Evolutionary conservation across 1,140 invertebrate genomes (phyloP).

Genomic region (Helicoverpa zea): DNA sequence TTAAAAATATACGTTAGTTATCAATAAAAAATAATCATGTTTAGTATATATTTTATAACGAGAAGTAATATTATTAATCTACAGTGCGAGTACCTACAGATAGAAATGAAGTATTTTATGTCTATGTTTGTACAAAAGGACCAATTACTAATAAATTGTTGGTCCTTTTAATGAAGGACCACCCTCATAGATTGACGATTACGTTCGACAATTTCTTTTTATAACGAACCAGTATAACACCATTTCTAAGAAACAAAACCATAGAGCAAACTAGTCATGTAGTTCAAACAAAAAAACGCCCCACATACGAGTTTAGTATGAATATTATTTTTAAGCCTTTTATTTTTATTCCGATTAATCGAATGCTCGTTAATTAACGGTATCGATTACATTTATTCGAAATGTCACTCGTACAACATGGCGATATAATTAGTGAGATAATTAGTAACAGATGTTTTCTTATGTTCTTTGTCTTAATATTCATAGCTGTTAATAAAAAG

Average conservation of each 20-base stretch:
- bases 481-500: slow-evolving; percentile 1
- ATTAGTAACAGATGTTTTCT: slow-evolving; percentile 44
- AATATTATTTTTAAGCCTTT: slow-evolving; percentile 46
- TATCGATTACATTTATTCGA: slow-evolving; percentile 65
- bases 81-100: too few relatives aligned
- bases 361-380: slow-evolving; percentile 59
- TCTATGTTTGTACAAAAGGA: neutral
- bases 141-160: neutral
- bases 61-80: too few relatives aligned
- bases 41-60: too few relatives aligned
- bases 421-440: slow-evolving; percentile 57
- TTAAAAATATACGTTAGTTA: too few relatives aligned
- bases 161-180: slow-evolving; percentile 10
- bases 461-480: slow-evolving; percentile 23
- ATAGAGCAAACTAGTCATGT: neutral
- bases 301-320: slow-evolving; percentile 9
- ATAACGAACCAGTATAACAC: slow-evolving; percentile 23
- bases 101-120: too few relatives aligned
- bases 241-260: slow-evolving; percentile 37
- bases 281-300: slow-evolving; percentile 5
- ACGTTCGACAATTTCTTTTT: slow-evolving; percentile 19
- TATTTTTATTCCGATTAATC: slow-evolving; percentile 62
- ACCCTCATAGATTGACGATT: slow-evolving; percentile 17
- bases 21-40: too few relatives aligned
- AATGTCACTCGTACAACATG: slow-evolving; percentile 58